Base-by-base conservation (phyloP, 2,888 invertebrate species). In the Coenonympha arcania region DNA sequence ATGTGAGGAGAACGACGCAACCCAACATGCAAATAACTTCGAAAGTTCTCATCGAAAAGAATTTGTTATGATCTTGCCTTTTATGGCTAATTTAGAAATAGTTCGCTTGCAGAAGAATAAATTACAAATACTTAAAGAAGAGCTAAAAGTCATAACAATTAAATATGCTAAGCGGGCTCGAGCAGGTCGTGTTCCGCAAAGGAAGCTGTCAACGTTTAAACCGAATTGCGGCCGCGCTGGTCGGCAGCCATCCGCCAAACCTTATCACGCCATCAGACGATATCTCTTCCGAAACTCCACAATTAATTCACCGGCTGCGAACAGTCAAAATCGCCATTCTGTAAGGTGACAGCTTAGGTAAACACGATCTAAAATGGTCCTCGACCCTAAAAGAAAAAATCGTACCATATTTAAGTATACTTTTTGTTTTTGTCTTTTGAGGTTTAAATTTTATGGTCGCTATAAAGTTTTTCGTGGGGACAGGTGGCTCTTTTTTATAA, bases 401-500 rank as follows among this genome's bases (percentile, higher is more conserved):
- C 69, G 62, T 68, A 69, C 71, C 69, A 68, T 71, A n/a, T n/a
- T n/a, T n/a, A n/a, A n/a, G n/a, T n/a, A n/a, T n/a, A 71, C 73
- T 72, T 80, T 69, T 83, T 77, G 79, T 85, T 86, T 79, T 79
- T 36, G 49, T 71, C 71, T 73, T 81, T 80, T 77, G 76, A 82
- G 83, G 79, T 80, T 85, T 79, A 81, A 82, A 83, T 84, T 86
- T 86, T 85, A 86, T 85, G 73, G 78, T 64, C 69, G 81, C 82
- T 73, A 86, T 86, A 86, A 86, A 86, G 80, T 76, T 84, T 83
- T 86, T 81, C 83, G 74, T 81, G 80, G 85, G 75, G 86, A 86
- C 86, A 86, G 86, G 86, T 86, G 86, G 84, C 76, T 84, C 76
- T 85, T 79, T 79, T 82, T 84, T 85, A 83, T 81, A 79, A 76